Evolutionary conservation across 2,797 vertebrate species (phyloP), one percentile per base, ranked within the genome.

Genomic region (Syngnathus acus): DNA sequence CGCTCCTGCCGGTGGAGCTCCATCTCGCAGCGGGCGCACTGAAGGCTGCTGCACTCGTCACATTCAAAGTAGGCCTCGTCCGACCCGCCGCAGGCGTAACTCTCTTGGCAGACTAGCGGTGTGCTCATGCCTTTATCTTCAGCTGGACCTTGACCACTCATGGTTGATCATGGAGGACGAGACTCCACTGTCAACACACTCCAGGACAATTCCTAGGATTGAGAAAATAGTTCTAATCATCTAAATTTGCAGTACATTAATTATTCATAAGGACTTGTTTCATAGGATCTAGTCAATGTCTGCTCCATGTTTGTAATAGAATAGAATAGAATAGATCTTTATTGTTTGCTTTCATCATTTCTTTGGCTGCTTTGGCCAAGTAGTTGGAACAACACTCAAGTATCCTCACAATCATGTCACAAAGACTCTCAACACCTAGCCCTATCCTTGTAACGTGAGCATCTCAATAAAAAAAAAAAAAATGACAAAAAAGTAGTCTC

Each of bases 31-130:
- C 92, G 93, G 47, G 87, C 81, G 64, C 97, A 99, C 81, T 99
- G 97, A 71, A 99, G 65, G 70, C 95, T 98, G 70, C 95, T 92
- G 64, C 97, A 99, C 73, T 99, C 97, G 0, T 99, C 97, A 0
- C 96, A 99, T 73, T 99, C 97, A 37, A 94, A 99, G 5, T 90
- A 72, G 1, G 96, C 96, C 81, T 95, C 94, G 0, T 95, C 95
- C 0, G 92, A 90, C n/a, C 97, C 97, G 1, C 95, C 94, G 40
- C 97, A 99, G 61, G 94, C 94, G 17, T 97, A 99, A 82, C 94
- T 98, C 82, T 99, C 97, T 87, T 99, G 97, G 80, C 97, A 99
- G 54, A 94, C 82, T 3, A 95, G 87, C 3, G 78, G 74, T 0
- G 93, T 89, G 79, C 88, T 93, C 78, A 92, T 87, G 21, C 90